Evolutionary conservation across 2,888 invertebrate genomes (phyloP).

Genomic region (Stenotaenia linearis): DNA sequence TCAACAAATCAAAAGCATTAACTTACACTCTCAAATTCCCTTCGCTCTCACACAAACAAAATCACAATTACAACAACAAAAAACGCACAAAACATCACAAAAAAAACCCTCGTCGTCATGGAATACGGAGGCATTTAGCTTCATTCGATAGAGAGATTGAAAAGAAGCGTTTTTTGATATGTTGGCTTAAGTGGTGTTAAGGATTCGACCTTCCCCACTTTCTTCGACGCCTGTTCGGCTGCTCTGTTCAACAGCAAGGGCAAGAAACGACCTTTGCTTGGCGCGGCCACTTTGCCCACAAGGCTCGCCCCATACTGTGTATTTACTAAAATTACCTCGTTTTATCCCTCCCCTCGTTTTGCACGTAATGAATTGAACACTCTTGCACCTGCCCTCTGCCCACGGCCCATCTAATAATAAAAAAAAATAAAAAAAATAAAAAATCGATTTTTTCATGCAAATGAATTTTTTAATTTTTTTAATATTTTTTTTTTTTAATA

Average conservation of each 20-base stretch:
- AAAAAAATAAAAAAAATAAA: no score
- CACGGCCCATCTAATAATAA: no score
- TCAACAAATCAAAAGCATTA: no score
- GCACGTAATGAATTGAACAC: slow-evolving; percentile 2
- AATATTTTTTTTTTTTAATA: background rate
- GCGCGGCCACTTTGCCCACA: slow-evolving; percentile 21
- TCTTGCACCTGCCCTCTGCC: background rate
- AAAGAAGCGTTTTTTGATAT: slow-evolving; percentile 3
- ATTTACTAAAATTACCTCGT: slow-evolving; percentile 14
- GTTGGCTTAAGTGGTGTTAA: slow-evolving; percentile 16
- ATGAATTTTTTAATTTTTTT: background rate
- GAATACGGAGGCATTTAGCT: background rate
- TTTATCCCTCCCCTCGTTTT: slow-evolving; percentile 11
- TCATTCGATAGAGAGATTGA: background rate
- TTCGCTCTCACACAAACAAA: no score
- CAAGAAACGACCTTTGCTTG: slow-evolving; percentile 21
- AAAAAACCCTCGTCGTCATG: no score
- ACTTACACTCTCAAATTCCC: no score
- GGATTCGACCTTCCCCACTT: slow-evolving; percentile 18
- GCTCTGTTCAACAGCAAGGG: background rate
- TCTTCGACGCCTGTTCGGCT: background rate
- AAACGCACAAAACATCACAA: no score
- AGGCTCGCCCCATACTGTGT: slow-evolving; percentile 24
- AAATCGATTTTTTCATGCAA: background rate
- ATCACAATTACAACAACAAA: no score